phyloP scores from a whole-genome alignment of 2,888 invertebrate species.

The Lingula anatina region DNA sequence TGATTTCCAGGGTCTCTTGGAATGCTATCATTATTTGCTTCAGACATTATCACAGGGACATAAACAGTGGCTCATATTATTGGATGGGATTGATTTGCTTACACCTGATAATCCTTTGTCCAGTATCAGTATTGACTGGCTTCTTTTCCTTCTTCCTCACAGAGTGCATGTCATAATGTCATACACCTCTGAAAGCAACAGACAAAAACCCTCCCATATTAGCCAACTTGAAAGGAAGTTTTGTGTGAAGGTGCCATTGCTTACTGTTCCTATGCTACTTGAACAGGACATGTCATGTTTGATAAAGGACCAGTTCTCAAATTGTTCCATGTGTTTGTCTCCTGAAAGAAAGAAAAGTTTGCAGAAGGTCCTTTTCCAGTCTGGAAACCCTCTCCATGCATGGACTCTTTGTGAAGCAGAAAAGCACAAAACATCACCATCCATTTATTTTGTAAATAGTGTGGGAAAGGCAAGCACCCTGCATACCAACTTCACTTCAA shows the following conservation, averaged over 20 bases:
- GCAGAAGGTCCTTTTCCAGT: neutral
- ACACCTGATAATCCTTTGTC: neutral
- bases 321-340: no score
- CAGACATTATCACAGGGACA: neutral
- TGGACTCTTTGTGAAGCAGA: no score
- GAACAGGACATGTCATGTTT: no score
- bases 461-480: neutral
- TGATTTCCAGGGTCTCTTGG: no score
- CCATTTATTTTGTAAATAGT: neutral
- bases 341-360: no score
- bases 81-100: neutral
- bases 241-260: no score
- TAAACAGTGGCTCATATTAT: neutral
- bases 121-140: neutral
- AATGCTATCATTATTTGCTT: neutral
- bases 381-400: neutral
- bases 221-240: no score
- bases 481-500: neutral
- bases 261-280: no score
- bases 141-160: neutral
- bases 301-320: no score
- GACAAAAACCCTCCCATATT: no score
- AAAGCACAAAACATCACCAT: neutral
- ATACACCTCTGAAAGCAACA: neutral
- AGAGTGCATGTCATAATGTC: conserved; percentile 2